Percentiles rank a stretch among this genome's conserved stretches.
These are phyloP conservation scores for Pasiphila rectangulata DNA, from an alignment of 2,888 invertebrate species.

Conservation along the genomic window DNA sequence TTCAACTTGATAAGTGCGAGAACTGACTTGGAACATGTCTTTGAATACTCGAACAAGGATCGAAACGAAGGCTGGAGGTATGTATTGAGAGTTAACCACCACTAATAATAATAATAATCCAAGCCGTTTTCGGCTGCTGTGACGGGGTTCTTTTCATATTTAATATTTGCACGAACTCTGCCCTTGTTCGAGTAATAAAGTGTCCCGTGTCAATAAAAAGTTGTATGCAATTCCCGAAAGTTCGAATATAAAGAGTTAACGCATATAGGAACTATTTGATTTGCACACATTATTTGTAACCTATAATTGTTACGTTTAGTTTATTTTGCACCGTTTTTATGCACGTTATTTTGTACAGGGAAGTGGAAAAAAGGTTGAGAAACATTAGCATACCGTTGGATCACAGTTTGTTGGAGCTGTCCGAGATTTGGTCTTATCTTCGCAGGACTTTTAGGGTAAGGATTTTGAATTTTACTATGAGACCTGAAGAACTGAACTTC, in stretches of 20 bases:
- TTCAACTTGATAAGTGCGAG: constrained; percentile 60
- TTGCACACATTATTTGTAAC: too few species aligned
- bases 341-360: constrained; percentile 51
- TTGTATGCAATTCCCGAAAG: too few species aligned
- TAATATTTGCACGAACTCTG: too few species aligned
- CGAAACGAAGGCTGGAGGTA: constrained; percentile 37
- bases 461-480: too few species aligned
- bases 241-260: too few species aligned
- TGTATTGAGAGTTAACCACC: background rate
- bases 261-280: too few species aligned
- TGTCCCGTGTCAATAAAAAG: too few species aligned
- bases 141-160: too few species aligned
- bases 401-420: constrained; percentile 64
- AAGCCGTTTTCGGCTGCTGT: too few species aligned
- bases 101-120: background rate
- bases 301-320: too few species aligned
- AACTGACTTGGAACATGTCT: constrained; percentile 56
- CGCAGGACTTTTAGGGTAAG: constrained; percentile 65
- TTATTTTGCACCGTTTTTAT: background rate
- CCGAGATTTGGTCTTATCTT: constrained; percentile 66
- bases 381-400: constrained; percentile 60
- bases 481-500: too few species aligned
- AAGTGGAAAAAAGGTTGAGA: constrained; percentile 66
- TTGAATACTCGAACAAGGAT: constrained; percentile 47
- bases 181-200: too few species aligned